Evolutionary conservation across 1,140 invertebrate genomes (phyloP).

Genomic region (Hycleus cichorii): DNA sequence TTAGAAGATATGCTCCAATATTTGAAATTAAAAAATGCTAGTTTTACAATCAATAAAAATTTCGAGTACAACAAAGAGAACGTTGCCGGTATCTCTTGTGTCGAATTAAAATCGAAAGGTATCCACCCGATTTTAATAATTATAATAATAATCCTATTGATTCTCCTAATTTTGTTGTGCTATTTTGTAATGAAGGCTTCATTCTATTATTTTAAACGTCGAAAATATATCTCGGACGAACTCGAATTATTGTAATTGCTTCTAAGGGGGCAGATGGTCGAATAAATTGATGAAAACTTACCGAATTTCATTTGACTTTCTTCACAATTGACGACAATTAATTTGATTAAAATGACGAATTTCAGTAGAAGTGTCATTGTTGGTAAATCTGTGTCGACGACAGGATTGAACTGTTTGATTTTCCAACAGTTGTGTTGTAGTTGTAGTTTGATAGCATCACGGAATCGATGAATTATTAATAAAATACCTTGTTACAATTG

Average conservation of each 20-base stretch:
- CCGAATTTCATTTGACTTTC: no score
- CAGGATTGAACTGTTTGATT: no score
- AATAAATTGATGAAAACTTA: no score
- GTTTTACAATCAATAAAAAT: conserved; percentile 30
- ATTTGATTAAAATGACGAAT: no score
- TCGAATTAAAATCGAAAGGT: conserved; percentile 1
- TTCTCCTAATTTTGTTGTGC: background rate
- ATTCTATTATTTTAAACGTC: no score
- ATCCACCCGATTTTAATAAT: background rate
- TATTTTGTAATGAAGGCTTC: background rate
- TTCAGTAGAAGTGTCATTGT: no score
- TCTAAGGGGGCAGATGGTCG: no score
- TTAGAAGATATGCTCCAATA: conserved; percentile 29
- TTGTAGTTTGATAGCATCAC: background rate
- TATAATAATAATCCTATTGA: background rate
- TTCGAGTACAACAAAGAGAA: conserved; percentile 32
- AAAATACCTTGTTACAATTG: conserved; percentile 5
- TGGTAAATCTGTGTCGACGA: no score
- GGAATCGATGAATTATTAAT: conserved; percentile 16
- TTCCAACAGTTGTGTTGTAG: no score
- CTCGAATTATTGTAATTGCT: background rate
- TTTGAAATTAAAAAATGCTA: conserved; percentile 28
- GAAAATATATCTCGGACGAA: background rate
- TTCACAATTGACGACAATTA: no score
- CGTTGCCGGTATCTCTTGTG: conserved; percentile 35